Conservation (phyloP, 2,113 vertebrate genomes). For the Callopanchax toddi region DNA sequence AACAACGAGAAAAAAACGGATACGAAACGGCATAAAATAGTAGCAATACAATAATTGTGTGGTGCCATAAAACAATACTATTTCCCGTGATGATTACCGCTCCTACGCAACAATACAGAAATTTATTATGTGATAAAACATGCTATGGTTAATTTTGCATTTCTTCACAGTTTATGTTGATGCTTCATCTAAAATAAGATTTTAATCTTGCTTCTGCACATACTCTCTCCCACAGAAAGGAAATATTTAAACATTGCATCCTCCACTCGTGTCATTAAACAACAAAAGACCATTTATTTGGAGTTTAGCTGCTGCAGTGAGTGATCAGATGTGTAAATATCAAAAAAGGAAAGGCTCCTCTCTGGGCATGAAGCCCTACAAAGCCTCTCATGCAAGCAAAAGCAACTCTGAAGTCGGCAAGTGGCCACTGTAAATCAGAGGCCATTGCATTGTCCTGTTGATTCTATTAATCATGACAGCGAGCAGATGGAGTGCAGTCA, state of each 20-base stretch:
- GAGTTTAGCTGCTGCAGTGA: not conserved
- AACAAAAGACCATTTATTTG: conserved; percentile 3
- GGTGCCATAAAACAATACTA: not conserved
- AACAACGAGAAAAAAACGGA: not conserved
- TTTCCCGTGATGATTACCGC: not conserved
- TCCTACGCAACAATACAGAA: not conserved
- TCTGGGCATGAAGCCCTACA: conserved; percentile 7
- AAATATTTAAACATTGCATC: not conserved
- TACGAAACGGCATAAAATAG: not conserved
- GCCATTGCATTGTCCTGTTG: conserved; percentile 32
- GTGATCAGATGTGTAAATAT: not conserved
- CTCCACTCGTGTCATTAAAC: conserved; percentile 1
- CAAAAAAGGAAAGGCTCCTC: conserved; percentile 6
- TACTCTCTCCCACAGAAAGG: not conserved
- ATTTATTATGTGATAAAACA: not conserved
- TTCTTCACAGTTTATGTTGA: not conserved
- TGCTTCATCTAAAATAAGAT: not conserved
- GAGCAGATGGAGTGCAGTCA: conserved; percentile 28
- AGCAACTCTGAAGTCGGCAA: conserved; percentile 29
- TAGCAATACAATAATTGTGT: not conserved
- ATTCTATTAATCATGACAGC: conserved; percentile 50
- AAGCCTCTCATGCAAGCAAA: conserved; percentile 17
- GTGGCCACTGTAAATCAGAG: conserved; percentile 38
- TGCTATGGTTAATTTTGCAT: not conserved
- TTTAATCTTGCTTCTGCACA: not conserved